Base-by-base conservation (phyloP, 1,140 invertebrate species). In the Conus betulinus region DNA sequence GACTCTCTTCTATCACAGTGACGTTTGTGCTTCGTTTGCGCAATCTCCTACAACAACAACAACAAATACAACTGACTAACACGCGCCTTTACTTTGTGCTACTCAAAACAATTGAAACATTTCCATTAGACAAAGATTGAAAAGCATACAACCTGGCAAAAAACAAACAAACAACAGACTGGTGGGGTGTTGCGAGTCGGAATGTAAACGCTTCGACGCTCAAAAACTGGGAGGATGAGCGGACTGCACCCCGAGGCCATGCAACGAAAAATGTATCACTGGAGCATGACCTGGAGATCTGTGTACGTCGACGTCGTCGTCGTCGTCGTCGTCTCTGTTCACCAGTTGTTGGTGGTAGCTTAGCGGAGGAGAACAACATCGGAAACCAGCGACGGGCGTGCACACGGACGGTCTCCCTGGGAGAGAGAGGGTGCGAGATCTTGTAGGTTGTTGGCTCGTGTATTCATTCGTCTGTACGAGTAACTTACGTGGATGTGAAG, bases 231-330 rank as follows among this genome's bases (percentile, higher is more conserved):
- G 60, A 20, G 60, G 23, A n/a, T 71, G 67, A 71, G 67, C 67
- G 67, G 67, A 3, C 67, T 23, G 23, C 15, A 20, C 6, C 67
- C 11, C 11, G 20, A 71, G 15, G 67, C 11, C 67, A n/a, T 71
- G 67, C 67, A 71, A 71, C 67, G 67, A 71, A 63, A 11, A 71
- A 11, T 71, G 67, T 71, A 71, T 71, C 67, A 71, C 67, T 71
- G 11, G 67, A 71, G 23, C 67, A 71, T 20, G 67, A 71, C 67
- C 67, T 20, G 67, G 17, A 23, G 17, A 71, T 71, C 67, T 71
- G 67, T 23, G 17, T 71, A 60, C 57, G 57, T 60, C 57, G 15
- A 2, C 57, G 39, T 39, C 39, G 39, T 60, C 8, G n/a, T n/a
- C n/a, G n/a, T n/a, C 57, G 15, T 60, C 57, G 39, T 39, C 39